Evolutionary conservation across 2,113 vertebrate species (phyloP).

Genomic region (Condylura cristata): DNA sequence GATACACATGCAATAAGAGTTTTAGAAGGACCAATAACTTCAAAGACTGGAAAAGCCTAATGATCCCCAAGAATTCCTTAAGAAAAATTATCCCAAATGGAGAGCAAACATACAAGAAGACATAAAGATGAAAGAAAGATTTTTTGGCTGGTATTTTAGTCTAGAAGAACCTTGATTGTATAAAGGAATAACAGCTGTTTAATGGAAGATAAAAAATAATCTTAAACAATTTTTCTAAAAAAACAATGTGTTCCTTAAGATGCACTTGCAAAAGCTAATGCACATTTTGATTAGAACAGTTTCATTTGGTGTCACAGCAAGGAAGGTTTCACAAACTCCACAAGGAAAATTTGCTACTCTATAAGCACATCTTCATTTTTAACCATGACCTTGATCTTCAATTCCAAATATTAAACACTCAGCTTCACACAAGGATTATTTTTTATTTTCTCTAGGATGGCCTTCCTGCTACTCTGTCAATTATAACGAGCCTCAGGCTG

Average conservation of each 20-base stretch:
- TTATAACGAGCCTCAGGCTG: not conserved
- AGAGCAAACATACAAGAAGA: not conserved
- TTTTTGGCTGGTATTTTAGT: not conserved
- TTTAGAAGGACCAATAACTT: not conserved
- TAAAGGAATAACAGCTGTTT: not conserved
- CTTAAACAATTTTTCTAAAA: not conserved
- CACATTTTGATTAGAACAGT: not conserved
- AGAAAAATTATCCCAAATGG: not conserved
- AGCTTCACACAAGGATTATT: not conserved
- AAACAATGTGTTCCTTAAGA: not conserved
- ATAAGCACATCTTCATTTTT: not conserved
- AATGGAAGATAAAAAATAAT: slow-evolving; percentile 31
- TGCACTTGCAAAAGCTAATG: not conserved
- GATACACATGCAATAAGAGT: not conserved
- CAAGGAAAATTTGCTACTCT: not conserved
- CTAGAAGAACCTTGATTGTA: not conserved
- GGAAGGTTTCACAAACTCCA: not conserved
- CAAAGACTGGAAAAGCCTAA: not conserved
- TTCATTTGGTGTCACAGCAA: not conserved
- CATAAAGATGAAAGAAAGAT: not conserved
- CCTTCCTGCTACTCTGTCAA: not conserved
- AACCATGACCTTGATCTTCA: not conserved
- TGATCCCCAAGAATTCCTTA: not conserved
- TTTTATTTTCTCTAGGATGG: not conserved
- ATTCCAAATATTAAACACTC: not conserved